Evolutionary conservation across 2,113 vertebrate species (phyloP), one percentile per base, ranked within the genome.

Genomic region (Gobius niger): DNA sequence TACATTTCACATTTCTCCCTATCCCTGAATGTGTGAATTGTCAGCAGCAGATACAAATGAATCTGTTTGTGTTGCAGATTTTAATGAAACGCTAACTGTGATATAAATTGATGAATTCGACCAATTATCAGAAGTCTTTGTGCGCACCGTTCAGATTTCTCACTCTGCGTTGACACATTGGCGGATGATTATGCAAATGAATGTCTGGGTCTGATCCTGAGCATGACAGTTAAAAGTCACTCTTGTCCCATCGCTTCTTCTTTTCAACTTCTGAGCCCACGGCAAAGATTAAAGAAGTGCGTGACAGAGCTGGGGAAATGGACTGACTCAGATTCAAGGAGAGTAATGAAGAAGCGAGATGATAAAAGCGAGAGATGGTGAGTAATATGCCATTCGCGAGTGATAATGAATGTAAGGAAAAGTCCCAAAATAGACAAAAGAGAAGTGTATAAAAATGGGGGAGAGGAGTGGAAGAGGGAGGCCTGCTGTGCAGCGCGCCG

Each of bases 401-500:
- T 71, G 68, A 82, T 81, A 85, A 88, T 80, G 76, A 86, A 86
- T 67, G 66, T 69, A 81, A 63, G 72, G 77, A 85, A 80, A 83
- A 72, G 1, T 70, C 75, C 81, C 77, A 67, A 81, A 87, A 87
- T 80, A 85, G 83, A 85, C 72, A 78, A 81, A 72, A 54, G 78
- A 76, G 76, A 66, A 78, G 59, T 40, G 63, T 46, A 69, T 66
- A 73, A 83, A 34, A 82, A 82, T 66, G 67, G 73, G 73, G 78
- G 73, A 66, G 67, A 78, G 57, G 50, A 80, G 75, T 34, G 78
- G 72, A 71, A 73, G 71, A 49, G 64, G 68, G 76, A 63, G 85
- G 84, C 90, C 87, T 88, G 91, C 92, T 93, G 91, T 81, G 91
- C 77, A 44, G 82, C 83, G 86, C 89, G 89, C 83, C 85, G 90